These are phyloP conservation scores for Homarus americanus DNA, from an alignment of 1,140 invertebrate genomes.

Conservation along the genomic window DNA sequence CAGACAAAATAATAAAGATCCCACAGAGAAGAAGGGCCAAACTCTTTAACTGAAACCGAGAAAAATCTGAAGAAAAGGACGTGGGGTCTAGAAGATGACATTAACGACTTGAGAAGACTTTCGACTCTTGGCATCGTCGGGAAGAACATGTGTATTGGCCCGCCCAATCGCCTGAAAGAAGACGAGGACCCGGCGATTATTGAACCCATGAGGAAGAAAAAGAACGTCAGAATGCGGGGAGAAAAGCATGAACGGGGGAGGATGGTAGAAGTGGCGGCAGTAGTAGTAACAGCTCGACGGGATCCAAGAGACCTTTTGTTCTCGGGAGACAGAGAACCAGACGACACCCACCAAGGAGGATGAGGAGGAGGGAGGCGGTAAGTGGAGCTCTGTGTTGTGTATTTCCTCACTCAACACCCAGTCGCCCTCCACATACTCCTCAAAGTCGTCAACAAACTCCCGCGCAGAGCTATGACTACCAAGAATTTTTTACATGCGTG, in stretches of 20 bases:
- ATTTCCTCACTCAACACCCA: too few relatives aligned
- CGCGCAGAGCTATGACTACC: too few relatives aligned
- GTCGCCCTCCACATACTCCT: too few relatives aligned
- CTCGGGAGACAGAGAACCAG: slow-evolving; percentile 43
- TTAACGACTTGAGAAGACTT: slow-evolving; percentile 62
- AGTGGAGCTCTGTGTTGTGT: too few relatives aligned
- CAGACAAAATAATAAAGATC: slow-evolving; percentile 5
- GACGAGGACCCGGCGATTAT: slow-evolving; percentile 49
- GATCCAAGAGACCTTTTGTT: slow-evolving; percentile 58
- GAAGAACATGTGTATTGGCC: slow-evolving; percentile 27
- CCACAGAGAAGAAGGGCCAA: slow-evolving; percentile 45
- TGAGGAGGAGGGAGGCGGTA: slow-evolving; percentile 65
- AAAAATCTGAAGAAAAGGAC: slow-evolving; percentile 51
- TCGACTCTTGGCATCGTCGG: slow-evolving; percentile 67
- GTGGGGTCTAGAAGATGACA: slow-evolving; percentile 43
- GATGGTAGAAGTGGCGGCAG: neutral
- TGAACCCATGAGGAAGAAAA: slow-evolving; percentile 63
- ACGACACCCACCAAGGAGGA: slow-evolving; percentile 7
- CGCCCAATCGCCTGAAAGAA: neutral
- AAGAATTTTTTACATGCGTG: too few relatives aligned
- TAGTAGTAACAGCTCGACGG: neutral
- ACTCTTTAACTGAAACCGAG: slow-evolving; percentile 52
- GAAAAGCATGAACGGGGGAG: neutral
- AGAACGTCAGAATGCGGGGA: slow-evolving; percentile 4
- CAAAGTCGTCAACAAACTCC: too few relatives aligned